Percentiles rank a stretch among this genome's conserved stretches.
Evolutionary conservation across 2,888 invertebrate genomes (phyloP).

Genomic region (Calameuta idolon): DNA sequence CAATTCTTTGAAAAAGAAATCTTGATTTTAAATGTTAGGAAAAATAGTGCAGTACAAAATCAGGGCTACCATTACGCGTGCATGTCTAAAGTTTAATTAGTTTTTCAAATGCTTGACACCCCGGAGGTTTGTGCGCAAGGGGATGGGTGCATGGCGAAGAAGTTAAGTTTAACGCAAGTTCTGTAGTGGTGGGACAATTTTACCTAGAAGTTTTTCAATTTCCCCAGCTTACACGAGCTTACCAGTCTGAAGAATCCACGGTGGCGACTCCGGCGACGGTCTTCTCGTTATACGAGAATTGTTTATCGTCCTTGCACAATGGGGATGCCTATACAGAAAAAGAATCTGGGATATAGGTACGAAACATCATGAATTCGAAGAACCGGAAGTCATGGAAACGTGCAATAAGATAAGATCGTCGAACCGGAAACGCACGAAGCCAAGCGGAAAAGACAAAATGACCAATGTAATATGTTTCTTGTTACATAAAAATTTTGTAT

Average conservation of each 20-base stretch:
- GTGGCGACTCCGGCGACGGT: constrained; percentile 31
- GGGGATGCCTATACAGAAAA: neutral
- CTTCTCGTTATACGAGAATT: constrained; percentile 42
- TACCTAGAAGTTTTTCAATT: constrained; percentile 66
- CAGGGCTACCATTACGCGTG: constrained; percentile 25
- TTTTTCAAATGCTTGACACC: constrained; percentile 60
- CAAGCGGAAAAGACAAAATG: neutral
- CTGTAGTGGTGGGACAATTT: constrained; percentile 58
- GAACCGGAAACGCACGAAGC: neutral
- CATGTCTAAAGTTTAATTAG: constrained; percentile 65
- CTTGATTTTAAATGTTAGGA: neutral
- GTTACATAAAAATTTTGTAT: neutral
- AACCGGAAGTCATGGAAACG: neutral
- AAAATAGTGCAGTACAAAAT: neutral
- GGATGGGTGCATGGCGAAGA: constrained; percentile 9
- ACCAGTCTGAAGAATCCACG: constrained; percentile 25
- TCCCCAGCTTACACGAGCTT: constrained; percentile 49
- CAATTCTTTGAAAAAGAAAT: neutral
- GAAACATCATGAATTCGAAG: neutral
- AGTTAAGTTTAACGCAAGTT: constrained; percentile 54
- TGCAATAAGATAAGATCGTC: neutral
- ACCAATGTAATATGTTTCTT: neutral
- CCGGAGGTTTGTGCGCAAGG: constrained; percentile 15
- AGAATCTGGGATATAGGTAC: neutral
- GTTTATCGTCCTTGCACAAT: constrained; percentile 35